Evolutionary conservation across 2,113 vertebrate species (phyloP).

Genomic region (Salminus brasiliensis): DNA sequence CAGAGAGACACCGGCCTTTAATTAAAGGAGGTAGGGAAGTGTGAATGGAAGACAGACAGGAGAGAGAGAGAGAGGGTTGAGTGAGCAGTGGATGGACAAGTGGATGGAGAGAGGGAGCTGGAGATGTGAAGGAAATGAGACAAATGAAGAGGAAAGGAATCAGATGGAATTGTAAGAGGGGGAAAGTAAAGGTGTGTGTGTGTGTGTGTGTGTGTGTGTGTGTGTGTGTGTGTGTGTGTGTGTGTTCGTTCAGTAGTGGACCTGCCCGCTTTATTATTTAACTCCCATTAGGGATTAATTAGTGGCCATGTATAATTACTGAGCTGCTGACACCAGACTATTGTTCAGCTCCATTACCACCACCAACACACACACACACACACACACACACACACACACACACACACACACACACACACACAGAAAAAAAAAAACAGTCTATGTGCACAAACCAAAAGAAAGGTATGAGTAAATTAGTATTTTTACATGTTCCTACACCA

Average conservation of each 20-base stretch:
- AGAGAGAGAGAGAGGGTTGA: background rate
- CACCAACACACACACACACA: conserved; percentile 45
- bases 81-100: background rate
- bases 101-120: background rate
- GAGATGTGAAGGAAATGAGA: background rate
- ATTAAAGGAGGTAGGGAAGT: conserved; percentile 48
- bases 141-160: background rate
- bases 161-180: background rate
- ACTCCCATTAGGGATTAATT: conserved; percentile 69
- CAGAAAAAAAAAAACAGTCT: background rate
- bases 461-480: no score
- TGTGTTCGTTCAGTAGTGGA: conserved; percentile 35
- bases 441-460: no score
- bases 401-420: background rate
- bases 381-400: background rate
- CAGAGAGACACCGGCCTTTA: background rate
- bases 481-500: no score
- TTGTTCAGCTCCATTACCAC: conserved; percentile 53
- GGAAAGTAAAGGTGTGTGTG: background rate
- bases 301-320: conserved; percentile 67
- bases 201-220: conserved; percentile 1
- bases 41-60: background rate
- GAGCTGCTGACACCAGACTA: conserved; percentile 46
- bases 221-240: background rate
- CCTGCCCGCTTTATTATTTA: conserved; percentile 49